Evolutionary conservation across 1,140 invertebrate genomes (phyloP).

Genomic region (Caenorhabditis brenneri): DNA sequence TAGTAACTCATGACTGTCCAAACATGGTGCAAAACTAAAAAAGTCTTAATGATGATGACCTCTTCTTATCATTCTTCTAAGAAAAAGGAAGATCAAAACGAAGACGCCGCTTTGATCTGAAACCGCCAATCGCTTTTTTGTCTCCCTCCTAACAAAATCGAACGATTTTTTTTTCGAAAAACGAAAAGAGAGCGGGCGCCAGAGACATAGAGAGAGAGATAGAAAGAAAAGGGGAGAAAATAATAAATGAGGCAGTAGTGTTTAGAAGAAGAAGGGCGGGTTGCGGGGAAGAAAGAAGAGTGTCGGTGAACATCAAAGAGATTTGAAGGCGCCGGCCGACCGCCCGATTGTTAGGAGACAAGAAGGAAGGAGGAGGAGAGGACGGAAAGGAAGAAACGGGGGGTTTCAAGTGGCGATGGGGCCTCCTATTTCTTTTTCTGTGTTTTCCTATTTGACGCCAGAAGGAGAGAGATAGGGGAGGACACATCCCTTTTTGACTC

Average conservation of each 20-base stretch:
- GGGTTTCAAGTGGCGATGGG: neutral
- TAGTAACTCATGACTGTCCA: no score
- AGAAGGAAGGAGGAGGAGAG: neutral
- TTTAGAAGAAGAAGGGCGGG: neutral
- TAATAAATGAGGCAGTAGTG: constrained; percentile 9
- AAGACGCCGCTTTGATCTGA: neutral
- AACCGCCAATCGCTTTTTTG: neutral
- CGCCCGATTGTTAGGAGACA: neutral
- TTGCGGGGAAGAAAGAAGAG: neutral
- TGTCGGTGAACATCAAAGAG: constrained; percentile 41
- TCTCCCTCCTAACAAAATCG: neutral
- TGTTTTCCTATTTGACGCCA: neutral
- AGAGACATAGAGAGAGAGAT: neutral
- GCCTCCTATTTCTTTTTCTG: neutral
- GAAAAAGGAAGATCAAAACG: neutral
- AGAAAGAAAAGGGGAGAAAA: neutral
- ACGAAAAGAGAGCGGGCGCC: neutral
- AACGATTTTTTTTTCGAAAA: neutral
- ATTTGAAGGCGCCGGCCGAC: constrained; percentile 32
- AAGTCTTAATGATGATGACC: neutral
- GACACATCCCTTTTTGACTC: no score
- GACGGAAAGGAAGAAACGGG: neutral
- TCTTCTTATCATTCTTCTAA: neutral
- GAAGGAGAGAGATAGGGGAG: no score
- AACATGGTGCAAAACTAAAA: no score